Percentiles rank a stretch among this genome's conserved stretches.
These are phyloP conservation scores for Octonoba sinensis DNA, from an alignment of 2,888 invertebrate species.

Conservation along the genomic window DNA sequence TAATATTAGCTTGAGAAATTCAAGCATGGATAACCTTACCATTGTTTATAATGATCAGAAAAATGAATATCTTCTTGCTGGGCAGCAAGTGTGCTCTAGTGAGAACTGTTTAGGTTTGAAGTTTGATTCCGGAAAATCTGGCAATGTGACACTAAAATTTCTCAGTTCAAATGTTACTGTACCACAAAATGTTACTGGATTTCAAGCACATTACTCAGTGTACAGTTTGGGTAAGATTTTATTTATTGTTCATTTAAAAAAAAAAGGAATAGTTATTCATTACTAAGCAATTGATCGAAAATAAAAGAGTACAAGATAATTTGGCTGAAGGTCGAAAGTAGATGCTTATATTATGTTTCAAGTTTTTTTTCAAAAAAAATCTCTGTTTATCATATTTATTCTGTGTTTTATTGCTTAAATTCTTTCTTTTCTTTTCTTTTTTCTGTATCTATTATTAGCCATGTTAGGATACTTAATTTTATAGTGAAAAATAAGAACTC, in stretches of 20 bases:
- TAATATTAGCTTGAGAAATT: slow-evolving; percentile 49
- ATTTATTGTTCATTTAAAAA: not conserved
- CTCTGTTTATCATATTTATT: no score
- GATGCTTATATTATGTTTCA: no score
- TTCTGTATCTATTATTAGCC: no score
- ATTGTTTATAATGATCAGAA: slow-evolving; percentile 19
- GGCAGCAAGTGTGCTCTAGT: slow-evolving; percentile 53
- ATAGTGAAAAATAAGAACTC: no score
- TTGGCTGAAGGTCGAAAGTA: no score
- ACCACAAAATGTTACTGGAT: slow-evolving; percentile 56
- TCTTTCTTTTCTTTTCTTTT: no score
- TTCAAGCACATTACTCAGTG: slow-evolving; percentile 51
- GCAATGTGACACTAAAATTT: slow-evolving; percentile 50
- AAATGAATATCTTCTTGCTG: slow-evolving; percentile 18
- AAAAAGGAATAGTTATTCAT: no score
- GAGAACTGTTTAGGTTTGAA: slow-evolving; percentile 58
- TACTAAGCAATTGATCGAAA: no score
- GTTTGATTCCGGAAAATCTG: slow-evolving; percentile 49
- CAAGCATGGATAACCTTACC: slow-evolving; percentile 51
- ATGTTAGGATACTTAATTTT: no score
- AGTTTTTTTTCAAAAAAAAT: no score
- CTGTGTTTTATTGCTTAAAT: no score
- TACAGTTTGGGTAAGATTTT: slow-evolving; percentile 44
- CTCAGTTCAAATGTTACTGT: slow-evolving; percentile 49
- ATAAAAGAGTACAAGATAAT: no score